phyloP scores from a whole-genome alignment of 2,888 invertebrate species.

The Halictus ligatus region DNA sequence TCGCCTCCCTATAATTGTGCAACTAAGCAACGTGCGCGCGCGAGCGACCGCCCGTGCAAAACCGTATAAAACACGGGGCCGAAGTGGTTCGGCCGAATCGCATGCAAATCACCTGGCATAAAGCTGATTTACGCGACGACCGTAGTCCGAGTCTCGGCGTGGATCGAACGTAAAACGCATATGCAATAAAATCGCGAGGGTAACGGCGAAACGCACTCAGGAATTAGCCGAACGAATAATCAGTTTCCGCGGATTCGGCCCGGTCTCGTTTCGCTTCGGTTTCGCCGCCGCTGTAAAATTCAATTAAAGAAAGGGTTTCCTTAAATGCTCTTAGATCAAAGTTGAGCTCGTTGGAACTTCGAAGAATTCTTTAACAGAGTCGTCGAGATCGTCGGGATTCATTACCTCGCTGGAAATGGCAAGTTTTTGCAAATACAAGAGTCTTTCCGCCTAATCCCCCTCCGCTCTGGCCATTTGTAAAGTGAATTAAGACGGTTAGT shows the following conservation, averaged over 20 bases:
- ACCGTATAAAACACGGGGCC: conserved; percentile 24
- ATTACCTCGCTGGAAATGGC: background rate
- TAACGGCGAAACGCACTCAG: background rate
- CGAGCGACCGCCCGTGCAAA: background rate
- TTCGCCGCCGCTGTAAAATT: background rate
- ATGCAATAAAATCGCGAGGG: conserved; percentile 9
- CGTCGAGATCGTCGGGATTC: background rate
- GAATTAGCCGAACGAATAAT: conserved; percentile 1
- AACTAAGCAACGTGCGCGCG: background rate
- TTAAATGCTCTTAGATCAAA: background rate
- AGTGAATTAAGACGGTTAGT: background rate
- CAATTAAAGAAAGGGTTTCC: background rate
- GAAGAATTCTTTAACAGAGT: background rate
- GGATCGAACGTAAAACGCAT: background rate
- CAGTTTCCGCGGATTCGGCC: background rate
- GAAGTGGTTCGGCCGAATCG: conserved; percentile 37
- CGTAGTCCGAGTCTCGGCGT: conserved; percentile 1
- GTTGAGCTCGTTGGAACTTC: background rate
- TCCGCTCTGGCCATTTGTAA: background rate
- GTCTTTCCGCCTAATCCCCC: background rate
- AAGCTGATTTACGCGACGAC: conserved; percentile 41
- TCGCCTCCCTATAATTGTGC: conserved; percentile 51
- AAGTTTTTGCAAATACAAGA: background rate
- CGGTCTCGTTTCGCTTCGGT: background rate
- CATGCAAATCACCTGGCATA: conserved; percentile 40